Base-by-base conservation (phyloP, 2,888 invertebrate species). In the Xestoiulus laeticollis region DNA sequence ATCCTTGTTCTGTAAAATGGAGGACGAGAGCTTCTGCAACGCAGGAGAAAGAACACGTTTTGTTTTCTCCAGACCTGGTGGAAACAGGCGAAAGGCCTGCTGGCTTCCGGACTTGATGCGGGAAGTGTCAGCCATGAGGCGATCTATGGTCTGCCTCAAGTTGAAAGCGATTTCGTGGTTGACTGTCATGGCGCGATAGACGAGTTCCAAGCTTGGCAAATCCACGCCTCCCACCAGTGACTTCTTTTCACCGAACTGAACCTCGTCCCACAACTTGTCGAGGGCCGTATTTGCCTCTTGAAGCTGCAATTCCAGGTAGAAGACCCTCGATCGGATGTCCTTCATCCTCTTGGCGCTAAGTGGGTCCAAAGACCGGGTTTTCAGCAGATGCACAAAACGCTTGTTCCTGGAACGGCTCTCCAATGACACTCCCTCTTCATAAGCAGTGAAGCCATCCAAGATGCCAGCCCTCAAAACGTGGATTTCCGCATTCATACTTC, bases 181-280 rank as follows among this genome's bases (percentile, higher is more conserved):
- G 89, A 94, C 94, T 43, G 95, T 94, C 90, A 97, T 93, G 0
- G 96, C 95, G 90, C 96, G 96, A 92, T 96, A 97, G 12, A 96
- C 94, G 44, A 95, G 94, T 90, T 96, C 96, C 90, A 96, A 92
- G 44, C 94, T 94, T 0, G 96, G 96, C 22, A 95, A 43, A 32
- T 82, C 19, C 22, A 30, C n/a, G n/a, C 78, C 30, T 6, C 68
- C 19, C 10, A 26, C 83, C 32, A 87, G 19, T 0, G 30, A 43
- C 30, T 85, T 85, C 85, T 87, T 87, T 22, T 87, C 85, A 8
- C 8, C 48, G 10, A 19, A n/a, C 33, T 59, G 48, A n/a, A 85
- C 4, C 88, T 94, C 94, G 43, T 94, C 94, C 96, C 96, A 97
- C 90, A 96, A 95, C 87, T 94, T 93, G 91, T 97, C 96, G 2